Conservation (phyloP, 2,888 invertebrate species). For the Sipha maydis region DNA sequence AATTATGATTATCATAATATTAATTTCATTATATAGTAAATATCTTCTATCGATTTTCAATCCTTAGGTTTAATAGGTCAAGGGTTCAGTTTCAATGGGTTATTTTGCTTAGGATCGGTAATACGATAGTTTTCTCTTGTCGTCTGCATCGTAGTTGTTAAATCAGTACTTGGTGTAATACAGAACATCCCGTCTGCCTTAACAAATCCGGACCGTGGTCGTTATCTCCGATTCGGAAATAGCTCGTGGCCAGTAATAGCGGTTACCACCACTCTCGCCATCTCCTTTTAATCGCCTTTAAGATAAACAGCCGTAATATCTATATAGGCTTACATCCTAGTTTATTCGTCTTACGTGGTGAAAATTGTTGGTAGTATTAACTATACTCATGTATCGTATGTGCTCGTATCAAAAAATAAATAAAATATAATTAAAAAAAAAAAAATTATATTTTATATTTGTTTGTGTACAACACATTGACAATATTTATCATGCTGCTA, state of each 20-base stretch:
- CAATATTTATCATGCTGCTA: no score
- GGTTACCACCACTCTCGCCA: background rate
- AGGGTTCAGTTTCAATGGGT: background rate
- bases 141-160: background rate
- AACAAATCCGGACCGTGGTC: slow-evolving; percentile 1
- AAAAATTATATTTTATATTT: background rate
- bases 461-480: background rate
- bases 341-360: background rate
- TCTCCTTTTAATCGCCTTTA: slow-evolving; percentile 36
- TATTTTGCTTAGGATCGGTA: slow-evolving; percentile 9
- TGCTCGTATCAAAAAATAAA: background rate
- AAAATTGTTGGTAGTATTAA: background rate
- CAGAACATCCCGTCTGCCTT: background rate
- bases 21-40: background rate
- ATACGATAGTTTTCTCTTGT: background rate
- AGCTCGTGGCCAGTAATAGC: slow-evolving; percentile 10
- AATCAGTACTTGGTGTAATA: background rate
- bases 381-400: background rate
- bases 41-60: background rate
- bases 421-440: background rate
- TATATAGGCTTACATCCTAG: background rate
- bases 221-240: slow-evolving; percentile 26
- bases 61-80: background rate
- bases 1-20: background rate
- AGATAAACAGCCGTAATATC: background rate